These are phyloP conservation scores for Malacoctenus gilli DNA, from an alignment of 2,797 vertebrate genomes.

Conservation along the genomic window DNA sequence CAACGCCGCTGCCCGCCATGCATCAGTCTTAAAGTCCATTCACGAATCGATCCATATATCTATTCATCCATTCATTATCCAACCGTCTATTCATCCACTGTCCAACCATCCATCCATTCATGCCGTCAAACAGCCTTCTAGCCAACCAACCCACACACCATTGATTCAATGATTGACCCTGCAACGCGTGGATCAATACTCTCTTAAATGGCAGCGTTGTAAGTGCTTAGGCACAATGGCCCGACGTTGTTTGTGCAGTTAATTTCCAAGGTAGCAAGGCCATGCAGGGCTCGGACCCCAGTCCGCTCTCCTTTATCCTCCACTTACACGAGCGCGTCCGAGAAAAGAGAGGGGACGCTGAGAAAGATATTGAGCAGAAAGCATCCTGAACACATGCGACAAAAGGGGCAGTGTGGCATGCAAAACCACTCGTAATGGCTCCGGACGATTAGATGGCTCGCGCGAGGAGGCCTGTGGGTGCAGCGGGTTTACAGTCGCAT, in stretches of 20 bases:
- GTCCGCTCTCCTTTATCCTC: constrained; percentile 48
- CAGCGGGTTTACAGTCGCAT: constrained; percentile 14
- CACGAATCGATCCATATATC: constrained; percentile 49
- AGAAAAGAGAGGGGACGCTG: constrained; percentile 23
- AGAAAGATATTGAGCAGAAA: constrained; percentile 39
- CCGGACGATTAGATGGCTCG: constrained; percentile 12
- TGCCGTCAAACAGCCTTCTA: constrained; percentile 58
- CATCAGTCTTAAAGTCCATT: constrained; percentile 34
- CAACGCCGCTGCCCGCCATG: constrained; percentile 23
- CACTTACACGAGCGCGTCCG: constrained; percentile 43
- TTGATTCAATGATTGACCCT: constrained; percentile 79
- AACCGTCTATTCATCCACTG: constrained; percentile 56
- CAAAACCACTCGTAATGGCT: constrained; percentile 45
- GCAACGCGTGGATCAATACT: constrained; percentile 76
- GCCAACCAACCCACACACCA: constrained; percentile 64
- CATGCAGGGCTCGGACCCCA: constrained; percentile 43
- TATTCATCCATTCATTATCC: constrained; percentile 45
- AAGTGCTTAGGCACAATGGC: constrained; percentile 75
- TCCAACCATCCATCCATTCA: constrained; percentile 65
- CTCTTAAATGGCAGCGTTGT: constrained; percentile 81
- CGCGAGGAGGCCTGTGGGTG: constrained; percentile 23
- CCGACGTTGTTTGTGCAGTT: constrained; percentile 72
- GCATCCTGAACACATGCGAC: constrained; percentile 33
- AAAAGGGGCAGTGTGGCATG: constrained; percentile 34
- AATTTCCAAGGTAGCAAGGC: constrained; percentile 70